Evolutionary conservation across 2,888 invertebrate species (phyloP).

Genomic region (Toxonevra muliebris): DNA sequence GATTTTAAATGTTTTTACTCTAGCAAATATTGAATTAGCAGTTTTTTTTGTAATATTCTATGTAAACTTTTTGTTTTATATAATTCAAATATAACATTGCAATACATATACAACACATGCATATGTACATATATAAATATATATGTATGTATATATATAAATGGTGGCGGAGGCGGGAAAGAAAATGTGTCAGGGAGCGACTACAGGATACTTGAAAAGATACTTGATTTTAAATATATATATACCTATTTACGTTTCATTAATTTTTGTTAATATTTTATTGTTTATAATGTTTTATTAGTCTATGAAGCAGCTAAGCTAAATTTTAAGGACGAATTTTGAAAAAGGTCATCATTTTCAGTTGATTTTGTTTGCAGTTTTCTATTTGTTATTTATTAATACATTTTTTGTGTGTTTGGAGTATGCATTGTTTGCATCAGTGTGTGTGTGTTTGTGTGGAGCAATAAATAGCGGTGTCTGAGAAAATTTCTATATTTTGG

Average conservation of each 20-base stretch:
- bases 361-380: conserved; percentile 25
- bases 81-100: too few relatives aligned
- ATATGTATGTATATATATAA: conserved; percentile 12
- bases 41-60: conserved; percentile 15
- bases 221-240: conserved; percentile 8
- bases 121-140: conserved; percentile 19
- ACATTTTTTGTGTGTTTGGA: not conserved
- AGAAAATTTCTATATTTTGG: not conserved
- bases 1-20: conserved; percentile 5
- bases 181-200: too few relatives aligned
- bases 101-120: conserved; percentile 15
- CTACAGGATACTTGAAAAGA: not conserved
- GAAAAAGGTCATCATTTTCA: conserved; percentile 53
- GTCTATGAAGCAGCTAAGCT: conserved; percentile 48
- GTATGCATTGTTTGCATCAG: not conserved
- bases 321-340: conserved; percentile 52
- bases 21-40: conserved; percentile 3
- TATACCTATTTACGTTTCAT: conserved; percentile 19
- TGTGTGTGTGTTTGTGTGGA: conserved; percentile 7
- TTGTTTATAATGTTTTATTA: conserved; percentile 14
- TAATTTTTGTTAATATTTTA: conserved; percentile 9
- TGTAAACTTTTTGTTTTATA: too few relatives aligned
- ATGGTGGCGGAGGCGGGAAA: too few relatives aligned
- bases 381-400: conserved; percentile 9
- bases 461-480: conserved; percentile 7